These are phyloP conservation scores for Epinephelus moara DNA, from an alignment of 2,113 vertebrate species.

Conservation along the genomic window DNA sequence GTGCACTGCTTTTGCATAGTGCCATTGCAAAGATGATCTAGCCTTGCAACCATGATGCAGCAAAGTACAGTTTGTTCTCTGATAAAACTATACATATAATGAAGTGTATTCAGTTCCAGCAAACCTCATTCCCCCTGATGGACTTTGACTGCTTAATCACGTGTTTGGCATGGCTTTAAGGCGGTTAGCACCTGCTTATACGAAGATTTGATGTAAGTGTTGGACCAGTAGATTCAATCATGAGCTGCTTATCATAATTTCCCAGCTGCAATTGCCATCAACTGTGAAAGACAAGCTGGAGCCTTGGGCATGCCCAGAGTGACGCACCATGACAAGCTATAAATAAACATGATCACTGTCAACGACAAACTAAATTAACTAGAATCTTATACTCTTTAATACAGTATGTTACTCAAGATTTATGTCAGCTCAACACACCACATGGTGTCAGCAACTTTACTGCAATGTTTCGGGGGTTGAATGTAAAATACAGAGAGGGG, in stretches of 20 bases:
- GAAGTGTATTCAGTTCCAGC: neutral
- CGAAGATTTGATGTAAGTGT: conserved; percentile 47
- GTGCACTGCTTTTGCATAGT: neutral
- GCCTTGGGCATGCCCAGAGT: conserved; percentile 14
- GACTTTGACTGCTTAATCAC: conserved; percentile 32
- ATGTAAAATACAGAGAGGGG: neutral
- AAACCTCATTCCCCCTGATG: conserved; percentile 7
- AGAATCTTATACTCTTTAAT: neutral
- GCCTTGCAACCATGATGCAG: neutral
- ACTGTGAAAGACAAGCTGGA: conserved; percentile 49
- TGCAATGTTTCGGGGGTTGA: conserved; percentile 26
- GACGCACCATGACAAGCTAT: conserved; percentile 18
- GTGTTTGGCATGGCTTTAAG: conserved; percentile 21
- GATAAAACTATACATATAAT: neutral
- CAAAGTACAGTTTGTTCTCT: conserved; percentile 9
- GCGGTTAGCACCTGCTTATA: conserved; percentile 58
- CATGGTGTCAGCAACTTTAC: neutral
- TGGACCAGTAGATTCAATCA: conserved; percentile 24
- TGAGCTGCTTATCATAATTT: conserved; percentile 43
- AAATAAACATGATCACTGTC: conserved; percentile 54
- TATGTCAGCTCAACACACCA: neutral
- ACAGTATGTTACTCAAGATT: conserved; percentile 6
- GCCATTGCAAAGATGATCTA: neutral
- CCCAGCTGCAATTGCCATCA: conserved; percentile 61
- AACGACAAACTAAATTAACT: conserved; percentile 15